Percentiles rank a stretch among this genome's conserved stretches.
Conservation (phyloP, 2,797 vertebrate species). For the Rhabdophis nuchalis region DNA sequence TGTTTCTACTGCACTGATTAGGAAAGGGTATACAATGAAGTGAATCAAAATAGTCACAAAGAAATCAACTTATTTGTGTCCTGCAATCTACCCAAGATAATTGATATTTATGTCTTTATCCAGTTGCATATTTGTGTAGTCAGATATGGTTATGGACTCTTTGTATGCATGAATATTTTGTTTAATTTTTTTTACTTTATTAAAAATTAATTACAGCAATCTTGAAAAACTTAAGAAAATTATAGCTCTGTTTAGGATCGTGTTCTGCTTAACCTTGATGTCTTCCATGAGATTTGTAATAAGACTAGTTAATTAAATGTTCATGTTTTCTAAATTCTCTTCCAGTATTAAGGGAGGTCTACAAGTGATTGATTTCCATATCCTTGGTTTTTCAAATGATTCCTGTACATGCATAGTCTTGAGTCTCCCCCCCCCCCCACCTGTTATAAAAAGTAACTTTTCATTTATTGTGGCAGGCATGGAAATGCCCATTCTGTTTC, state of each 20-base stretch:
- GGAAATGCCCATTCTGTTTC: not conserved
- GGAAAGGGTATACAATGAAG: not conserved
- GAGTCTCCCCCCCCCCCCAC: not conserved
- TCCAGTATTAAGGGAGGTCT: not conserved
- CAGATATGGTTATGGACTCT: not conserved
- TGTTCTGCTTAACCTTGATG: not conserved
- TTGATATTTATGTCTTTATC: not conserved
- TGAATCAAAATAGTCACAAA: not conserved
- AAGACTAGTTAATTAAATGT: not conserved
- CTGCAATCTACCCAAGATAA: not conserved
- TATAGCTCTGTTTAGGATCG: not conserved
- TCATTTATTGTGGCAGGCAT: not conserved
- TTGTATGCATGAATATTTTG: not conserved
- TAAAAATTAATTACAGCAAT: not conserved
- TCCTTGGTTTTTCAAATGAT: not conserved
- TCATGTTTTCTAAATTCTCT: not conserved
- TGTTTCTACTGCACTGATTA: not conserved
- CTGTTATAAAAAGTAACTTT: not conserved
- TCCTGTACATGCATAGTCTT: not conserved
- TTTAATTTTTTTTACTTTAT: not conserved
- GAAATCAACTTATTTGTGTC: not conserved
- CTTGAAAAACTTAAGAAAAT: not conserved
- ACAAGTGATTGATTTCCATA: not conserved
- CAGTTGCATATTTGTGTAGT: not conserved
- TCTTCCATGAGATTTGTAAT: not conserved